Conservation (phyloP, 37 sponge, comb jelly and placozoan genomes). For the Tethya wilhelma region DNA sequence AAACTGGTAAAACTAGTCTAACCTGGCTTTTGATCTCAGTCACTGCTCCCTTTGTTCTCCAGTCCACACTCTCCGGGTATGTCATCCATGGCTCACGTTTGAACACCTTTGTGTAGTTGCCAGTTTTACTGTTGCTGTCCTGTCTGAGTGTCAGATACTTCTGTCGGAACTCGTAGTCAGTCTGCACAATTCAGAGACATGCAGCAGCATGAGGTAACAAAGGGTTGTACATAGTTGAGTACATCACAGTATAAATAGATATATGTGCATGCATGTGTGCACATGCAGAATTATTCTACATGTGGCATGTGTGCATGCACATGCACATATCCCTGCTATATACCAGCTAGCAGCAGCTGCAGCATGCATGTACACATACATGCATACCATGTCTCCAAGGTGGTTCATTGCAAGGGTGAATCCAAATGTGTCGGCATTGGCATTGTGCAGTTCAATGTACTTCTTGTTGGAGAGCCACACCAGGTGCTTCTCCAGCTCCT, state of each 20-base stretch:
- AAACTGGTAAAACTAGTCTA: neutral
- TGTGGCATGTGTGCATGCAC: neutral
- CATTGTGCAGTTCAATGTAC: constrained; percentile 73
- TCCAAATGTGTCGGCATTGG: constrained; percentile 56
- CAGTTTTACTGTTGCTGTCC: neutral
- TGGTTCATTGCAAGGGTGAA: constrained; percentile 75
- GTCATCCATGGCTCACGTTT: neutral
- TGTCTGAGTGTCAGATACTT: constrained; percentile 7
- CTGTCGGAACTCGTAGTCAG: constrained; percentile 33
- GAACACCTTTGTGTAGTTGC: constrained; percentile 23
- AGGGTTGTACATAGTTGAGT: neutral
- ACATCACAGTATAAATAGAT: neutral
- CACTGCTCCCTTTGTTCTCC: constrained; percentile 88
- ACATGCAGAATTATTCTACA: neutral
- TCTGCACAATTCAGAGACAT: constrained; percentile 5
- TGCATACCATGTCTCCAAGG: constrained; percentile 73
- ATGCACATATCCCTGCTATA: no score
- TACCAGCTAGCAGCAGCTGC: no score
- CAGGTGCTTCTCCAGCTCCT: constrained; percentile 45
- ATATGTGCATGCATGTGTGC: neutral
- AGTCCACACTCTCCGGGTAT: constrained; percentile 69
- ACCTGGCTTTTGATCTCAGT: constrained; percentile 72
- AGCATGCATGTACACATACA: neutral
- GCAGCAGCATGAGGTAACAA: neutral
- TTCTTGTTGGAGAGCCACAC: constrained; percentile 70